Percentiles rank a stretch among this genome's conserved stretches.
Conservation (phyloP, 2,888 invertebrate species). For the Ecdyonurus torrentis region DNA sequence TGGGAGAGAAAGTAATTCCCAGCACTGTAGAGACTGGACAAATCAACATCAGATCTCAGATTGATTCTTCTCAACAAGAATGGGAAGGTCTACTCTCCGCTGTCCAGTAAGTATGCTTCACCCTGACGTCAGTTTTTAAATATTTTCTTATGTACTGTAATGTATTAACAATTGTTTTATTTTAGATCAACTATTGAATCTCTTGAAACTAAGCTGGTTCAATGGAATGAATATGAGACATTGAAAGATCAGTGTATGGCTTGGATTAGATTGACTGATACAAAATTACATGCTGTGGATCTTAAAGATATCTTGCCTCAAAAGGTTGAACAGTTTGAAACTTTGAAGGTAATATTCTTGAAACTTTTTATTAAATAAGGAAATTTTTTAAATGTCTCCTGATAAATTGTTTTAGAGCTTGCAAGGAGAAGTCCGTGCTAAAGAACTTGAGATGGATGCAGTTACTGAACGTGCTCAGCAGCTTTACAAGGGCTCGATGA, state of each 20-base stretch:
- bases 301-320: slow-evolving; percentile 64
- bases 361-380: neutral
- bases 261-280: slow-evolving; percentile 82
- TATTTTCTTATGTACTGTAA: neutral
- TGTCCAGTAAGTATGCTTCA: slow-evolving; percentile 34
- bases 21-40: slow-evolving; percentile 72
- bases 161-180: slow-evolving; percentile 6
- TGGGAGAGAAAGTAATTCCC: slow-evolving; percentile 83
- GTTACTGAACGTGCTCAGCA: slow-evolving; percentile 83
- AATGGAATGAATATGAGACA: slow-evolving; percentile 83
- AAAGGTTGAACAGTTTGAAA: slow-evolving; percentile 71
- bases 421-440: slow-evolving; percentile 78
- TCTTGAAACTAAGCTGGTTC: slow-evolving; percentile 66
- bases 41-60: slow-evolving; percentile 68
- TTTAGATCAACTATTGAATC: slow-evolving; percentile 50
- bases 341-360: slow-evolving; percentile 34
- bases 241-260: slow-evolving; percentile 66
- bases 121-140: slow-evolving; percentile 2
- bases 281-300: slow-evolving; percentile 72
- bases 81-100: slow-evolving; percentile 70
- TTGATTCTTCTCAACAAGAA: slow-evolving; percentile 75
- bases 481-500: slow-evolving; percentile 53
- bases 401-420: slow-evolving; percentile 40
- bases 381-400: too few species aligned
- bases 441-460: slow-evolving; percentile 82